Evolutionary conservation across 1,140 invertebrate species (phyloP).

Genomic region (Muscidifurax raptorellus): DNA sequence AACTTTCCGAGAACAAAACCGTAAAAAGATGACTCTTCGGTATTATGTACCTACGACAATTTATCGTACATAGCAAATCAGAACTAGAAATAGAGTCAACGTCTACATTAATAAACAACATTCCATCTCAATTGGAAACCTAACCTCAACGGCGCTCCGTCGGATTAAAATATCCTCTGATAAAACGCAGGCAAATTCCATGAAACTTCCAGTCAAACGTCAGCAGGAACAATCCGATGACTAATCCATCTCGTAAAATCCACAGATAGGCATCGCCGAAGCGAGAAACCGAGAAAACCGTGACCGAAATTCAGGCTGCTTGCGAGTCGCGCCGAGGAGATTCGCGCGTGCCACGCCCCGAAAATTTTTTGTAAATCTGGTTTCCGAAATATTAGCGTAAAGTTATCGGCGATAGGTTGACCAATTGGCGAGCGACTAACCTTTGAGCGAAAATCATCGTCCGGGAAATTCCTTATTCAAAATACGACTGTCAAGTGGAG

Average conservation of each 20-base stretch:
- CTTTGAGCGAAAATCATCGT: conserved; percentile 13
- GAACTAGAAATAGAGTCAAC: neutral
- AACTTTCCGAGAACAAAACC: neutral
- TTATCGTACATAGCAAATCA: neutral
- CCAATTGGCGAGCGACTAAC: conserved; percentile 1
- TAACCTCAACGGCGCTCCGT: neutral
- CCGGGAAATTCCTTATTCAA: conserved; percentile 41
- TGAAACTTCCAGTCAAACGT: neutral
- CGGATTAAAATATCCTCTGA: neutral
- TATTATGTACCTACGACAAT: neutral
- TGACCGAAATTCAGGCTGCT: neutral
- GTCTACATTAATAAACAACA: conserved; percentile 4
- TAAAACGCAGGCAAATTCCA: neutral
- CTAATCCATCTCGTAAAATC: neutral
- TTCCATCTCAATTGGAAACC: neutral
- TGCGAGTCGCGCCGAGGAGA: neutral
- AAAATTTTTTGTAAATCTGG: neutral
- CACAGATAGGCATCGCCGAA: neutral
- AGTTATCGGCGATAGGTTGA: neutral
- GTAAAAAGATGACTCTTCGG: neutral
- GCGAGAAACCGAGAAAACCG: neutral
- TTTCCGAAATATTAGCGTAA: neutral
- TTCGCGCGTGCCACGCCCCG: conserved; percentile 56
- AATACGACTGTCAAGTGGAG: conserved; percentile 52
- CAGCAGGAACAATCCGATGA: neutral